Base-by-base conservation (phyloP, 2,888 invertebrate species). In the Cryptus armator region DNA sequence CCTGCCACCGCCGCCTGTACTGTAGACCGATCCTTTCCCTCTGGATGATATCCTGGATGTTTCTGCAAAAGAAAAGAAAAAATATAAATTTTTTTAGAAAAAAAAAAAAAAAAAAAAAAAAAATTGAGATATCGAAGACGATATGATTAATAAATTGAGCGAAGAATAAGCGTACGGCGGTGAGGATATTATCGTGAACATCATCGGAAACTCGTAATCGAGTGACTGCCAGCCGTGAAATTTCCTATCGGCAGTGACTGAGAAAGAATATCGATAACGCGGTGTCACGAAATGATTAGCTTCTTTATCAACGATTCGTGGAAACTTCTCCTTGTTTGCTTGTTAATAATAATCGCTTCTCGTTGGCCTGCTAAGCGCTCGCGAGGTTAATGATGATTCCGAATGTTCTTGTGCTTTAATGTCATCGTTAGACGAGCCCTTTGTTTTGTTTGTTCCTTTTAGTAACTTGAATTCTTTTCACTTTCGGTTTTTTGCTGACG, bases 31-130 rank as follows among this genome's bases (percentile, higher is more conserved):
- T 92, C 93, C 92, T 93, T 93, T 97, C 97, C 97, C 97, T 97
- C 97, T 97, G 97, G 97, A 97, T 97, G 97, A 97, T 97, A 93
- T 93, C 93, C 93, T 93, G 93, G 97, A 97, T 97, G 96, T 97
- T 97, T 98, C 98, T 98, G 96, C 0, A 96, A 96, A 90, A 93
- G 88, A 84, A 43, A 4, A 1, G 6, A n/a, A 66, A 37, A 56
- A 19, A 56, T 19, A 19, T 24, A 64, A 7, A 29, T 48, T 56
- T 1, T 24, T 24, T 24, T 3, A 2, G 24, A 24, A 24, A 24
- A 24, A 24, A 2, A 24, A 24, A 19, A 19, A n/a, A n/a, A n/a
- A n/a, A n/a, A n/a, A n/a, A 24, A 66, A 67, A 24, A 62, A 66
- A 67, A n/a, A 48, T 3, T 43, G 78, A n/a, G 56, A 48, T 46